Base-by-base conservation (phyloP, 2,888 invertebrate species). In the Dioctria rufipes region DNA sequence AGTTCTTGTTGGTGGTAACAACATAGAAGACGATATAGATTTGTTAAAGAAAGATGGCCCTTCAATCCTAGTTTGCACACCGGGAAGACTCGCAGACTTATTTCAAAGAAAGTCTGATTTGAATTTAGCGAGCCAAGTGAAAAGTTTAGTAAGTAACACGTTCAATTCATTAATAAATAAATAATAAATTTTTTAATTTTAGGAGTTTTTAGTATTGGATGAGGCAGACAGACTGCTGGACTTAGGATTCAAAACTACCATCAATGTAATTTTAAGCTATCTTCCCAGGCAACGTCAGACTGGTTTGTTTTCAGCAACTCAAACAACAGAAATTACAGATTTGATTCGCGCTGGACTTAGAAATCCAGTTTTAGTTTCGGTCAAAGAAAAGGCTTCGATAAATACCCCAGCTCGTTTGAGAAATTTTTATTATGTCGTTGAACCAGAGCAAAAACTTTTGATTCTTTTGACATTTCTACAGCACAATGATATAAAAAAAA, bases 261-360 rank as follows among this genome's bases (percentile, higher is more conserved):
- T 99, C 13, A 95, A 96, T 84, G 94, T 94, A 13, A 98, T 99
- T 84, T 91, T 99, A 4, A 94, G 94, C 84, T 96, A 95, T 88
- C 89, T 99, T 58, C 99, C 99, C 0, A 93, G 97, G 51, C 97
- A 98, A 86, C 91, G 99, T 46, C 92, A 98, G 84, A 99, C 99
- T 0, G 98, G 98, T 0, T 91, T 99, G n/a, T 99, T 99, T 90
- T 99, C 99, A 0, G 99, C 99, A 0, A 99, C 99, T 2, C 99
- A 99, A 90, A 98, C 98, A 0, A 96, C 96, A 86, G 96, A 98
- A 89, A 92, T 98, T 0, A 94, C 96, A 83, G 95, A 96, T 85
- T 90, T 99, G 11, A 95, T 98, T 75, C 91, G 98, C 84, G 98
- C 98, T 3, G 99, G 99, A 0, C 89, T 99, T 5, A 90, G 98